These are phyloP conservation scores for Drosophila emarginata DNA, from an alignment of 2,888 invertebrate genomes.

Conservation along the genomic window DNA sequence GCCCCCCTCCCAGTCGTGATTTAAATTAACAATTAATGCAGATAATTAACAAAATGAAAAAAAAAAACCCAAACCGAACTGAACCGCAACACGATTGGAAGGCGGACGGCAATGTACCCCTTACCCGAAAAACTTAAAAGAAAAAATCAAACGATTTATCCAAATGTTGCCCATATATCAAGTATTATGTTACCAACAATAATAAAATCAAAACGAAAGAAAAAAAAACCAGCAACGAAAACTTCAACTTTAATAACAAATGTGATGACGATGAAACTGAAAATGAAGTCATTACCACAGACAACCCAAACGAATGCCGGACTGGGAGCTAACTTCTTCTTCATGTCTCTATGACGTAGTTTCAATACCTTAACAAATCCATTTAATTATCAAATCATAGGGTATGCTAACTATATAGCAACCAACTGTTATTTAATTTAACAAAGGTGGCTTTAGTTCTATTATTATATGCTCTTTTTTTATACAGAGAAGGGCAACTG, in stretches of 20 bases:
- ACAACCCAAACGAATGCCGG: conserved; percentile 30
- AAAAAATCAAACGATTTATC: conserved; percentile 54
- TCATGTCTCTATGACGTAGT: background rate
- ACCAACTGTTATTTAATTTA: background rate
- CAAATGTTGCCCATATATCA: conserved; percentile 47
- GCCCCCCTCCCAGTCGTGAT: conserved; percentile 31
- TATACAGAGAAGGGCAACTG: conserved; percentile 12
- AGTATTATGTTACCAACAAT: conserved; percentile 39
- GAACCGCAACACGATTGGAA: conserved; percentile 16
- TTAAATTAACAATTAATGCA: conserved; percentile 68
- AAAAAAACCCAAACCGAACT: conserved; percentile 38
- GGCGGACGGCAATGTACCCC: conserved; percentile 11
- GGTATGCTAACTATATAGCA: background rate
- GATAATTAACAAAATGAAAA: conserved; percentile 69
- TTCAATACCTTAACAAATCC: background rate
- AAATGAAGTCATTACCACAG: conserved; percentile 71
- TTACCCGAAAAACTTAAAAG: conserved; percentile 22
- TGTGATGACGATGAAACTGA: conserved; percentile 29
- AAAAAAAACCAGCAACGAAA: conserved; percentile 12
- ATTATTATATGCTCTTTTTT: background rate
- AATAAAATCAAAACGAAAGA: conserved; percentile 15
- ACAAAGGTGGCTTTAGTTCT: background rate
- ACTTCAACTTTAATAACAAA: conserved; percentile 18
- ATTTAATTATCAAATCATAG: background rate
- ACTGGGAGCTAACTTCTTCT: background rate